phyloP scores from a whole-genome alignment of 1,140 invertebrate genomes.

The Hypsibius dujardini region DNA sequence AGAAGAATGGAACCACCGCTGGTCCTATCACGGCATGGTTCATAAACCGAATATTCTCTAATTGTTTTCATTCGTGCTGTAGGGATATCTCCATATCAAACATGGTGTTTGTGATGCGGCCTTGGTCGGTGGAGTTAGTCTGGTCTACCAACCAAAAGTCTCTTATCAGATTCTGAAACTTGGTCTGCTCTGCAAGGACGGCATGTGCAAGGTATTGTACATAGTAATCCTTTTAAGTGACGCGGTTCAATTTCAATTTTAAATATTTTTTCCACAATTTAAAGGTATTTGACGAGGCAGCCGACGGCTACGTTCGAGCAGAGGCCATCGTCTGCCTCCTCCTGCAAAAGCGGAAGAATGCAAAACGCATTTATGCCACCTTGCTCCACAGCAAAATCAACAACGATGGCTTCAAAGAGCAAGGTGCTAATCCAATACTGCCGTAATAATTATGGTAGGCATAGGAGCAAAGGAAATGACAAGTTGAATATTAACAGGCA shows the following conservation, averaged over 20 bases:
- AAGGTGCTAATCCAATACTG: conserved; percentile 29
- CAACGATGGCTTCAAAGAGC: conserved; percentile 40
- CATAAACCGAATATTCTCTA: too few species aligned
- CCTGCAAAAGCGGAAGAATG: conserved; percentile 54
- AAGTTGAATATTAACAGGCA: conserved; percentile 31
- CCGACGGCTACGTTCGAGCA: conserved; percentile 73
- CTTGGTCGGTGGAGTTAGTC: conserved; percentile 66
- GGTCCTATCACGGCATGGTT: too few species aligned
- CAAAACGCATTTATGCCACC: conserved; percentile 63
- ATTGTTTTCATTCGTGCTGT: conserved; percentile 35
- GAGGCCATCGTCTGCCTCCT: conserved; percentile 64
- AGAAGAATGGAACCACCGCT: too few species aligned
- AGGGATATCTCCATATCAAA: conserved; percentile 62
- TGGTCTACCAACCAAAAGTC: conserved; percentile 65
- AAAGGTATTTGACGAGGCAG: conserved; percentile 28
- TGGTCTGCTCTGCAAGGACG: conserved; percentile 71
- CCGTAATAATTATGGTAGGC: too few species aligned
- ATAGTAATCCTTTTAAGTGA: conserved; percentile 19
- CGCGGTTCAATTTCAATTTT: not conserved
- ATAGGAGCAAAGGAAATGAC: too few species aligned
- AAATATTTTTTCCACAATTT: conserved; percentile 20
- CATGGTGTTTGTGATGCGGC: conserved; percentile 74
- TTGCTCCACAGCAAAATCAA: conserved; percentile 45
- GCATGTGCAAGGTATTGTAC: conserved; percentile 51
- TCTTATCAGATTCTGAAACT: conserved; percentile 81